Evolutionary conservation across 2,113 vertebrate genomes (phyloP), one percentile per base, ranked within the genome.

Genomic region (Amblyopsis rosae): DNA sequence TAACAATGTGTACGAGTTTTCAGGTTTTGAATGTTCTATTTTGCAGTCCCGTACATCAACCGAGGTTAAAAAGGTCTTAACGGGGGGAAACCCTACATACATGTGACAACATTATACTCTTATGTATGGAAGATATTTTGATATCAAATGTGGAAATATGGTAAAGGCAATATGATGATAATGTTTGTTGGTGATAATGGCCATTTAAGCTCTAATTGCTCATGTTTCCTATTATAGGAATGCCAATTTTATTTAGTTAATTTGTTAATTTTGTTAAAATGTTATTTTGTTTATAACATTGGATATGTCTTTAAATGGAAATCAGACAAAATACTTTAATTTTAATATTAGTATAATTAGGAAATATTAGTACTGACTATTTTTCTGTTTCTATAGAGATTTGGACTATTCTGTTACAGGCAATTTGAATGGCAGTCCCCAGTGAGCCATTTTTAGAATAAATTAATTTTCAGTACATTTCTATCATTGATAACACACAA

Each of bases 191-290:
- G 48, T 68, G 59, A 49, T 71, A 61, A 66, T 59, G 55, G 9
- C 66, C 56, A 84, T 71, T 67, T 73, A 9, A 64, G 74, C 59
- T 81, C 61, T 76, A 53, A 62, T 35, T 72, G 55, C 62, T 70
- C 58, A 79, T 64, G 32, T 59, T 80, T 72, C 79, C 17, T 19
- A 26, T 15, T 70, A 65, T 35, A 72, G 26, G 26, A 26, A 26
- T 26, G 62, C 57, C 41, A 57, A 57, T 26, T 26, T 26, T 3
- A 26, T 19, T 19, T 19, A 1, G 19, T 19, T 19, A 19, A 19
- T 26, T 26, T 26, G 2, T 26, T 26, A 26, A 26, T 26, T 26
- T 26, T 26, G 26, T 26, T 53, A 78, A 35, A 35, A 73, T 75
- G 53, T 53, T 67, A 15, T 64, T 80, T 76, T 76, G 57, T 72